Conservation (phyloP, 2,888 invertebrate genomes). For the Apeira syringaria region DNA sequence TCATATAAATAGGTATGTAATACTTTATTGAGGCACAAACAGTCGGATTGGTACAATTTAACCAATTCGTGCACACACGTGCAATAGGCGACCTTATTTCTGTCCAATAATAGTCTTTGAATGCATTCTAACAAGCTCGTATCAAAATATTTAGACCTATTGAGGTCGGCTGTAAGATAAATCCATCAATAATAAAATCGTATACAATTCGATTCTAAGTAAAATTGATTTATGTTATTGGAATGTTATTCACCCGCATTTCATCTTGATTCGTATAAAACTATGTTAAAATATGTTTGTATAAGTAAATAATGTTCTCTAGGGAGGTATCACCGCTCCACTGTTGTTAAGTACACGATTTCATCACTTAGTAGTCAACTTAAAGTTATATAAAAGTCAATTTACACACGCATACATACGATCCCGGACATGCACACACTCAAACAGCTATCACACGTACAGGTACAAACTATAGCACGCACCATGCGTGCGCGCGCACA, state of each 20-base stretch:
- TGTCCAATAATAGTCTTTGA: constrained; percentile 1
- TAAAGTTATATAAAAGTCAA: constrained; percentile 25
- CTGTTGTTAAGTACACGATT: constrained; percentile 31
- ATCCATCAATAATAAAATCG: too few species aligned
- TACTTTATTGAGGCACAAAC: constrained; percentile 31
- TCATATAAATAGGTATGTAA: constrained; percentile 22
- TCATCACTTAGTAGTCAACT: constrained; percentile 21
- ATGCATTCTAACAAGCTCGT: constrained; percentile 30
- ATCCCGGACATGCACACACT: constrained; percentile 21
- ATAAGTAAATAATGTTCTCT: constrained; percentile 33
- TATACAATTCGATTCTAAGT: background rate
- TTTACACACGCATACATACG: background rate
- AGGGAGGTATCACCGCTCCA: constrained; percentile 29
- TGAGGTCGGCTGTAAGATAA: too few species aligned
- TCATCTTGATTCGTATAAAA: constrained; percentile 21
- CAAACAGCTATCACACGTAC: constrained; percentile 17
- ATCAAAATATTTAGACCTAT: constrained; percentile 35
- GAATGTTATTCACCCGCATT: constrained; percentile 13
- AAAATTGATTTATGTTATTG: constrained; percentile 35
- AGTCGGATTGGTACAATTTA: constrained; percentile 23
- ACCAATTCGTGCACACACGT: background rate
- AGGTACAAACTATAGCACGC: constrained; percentile 28
- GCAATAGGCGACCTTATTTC: constrained; percentile 1
- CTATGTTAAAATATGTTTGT: constrained; percentile 18
- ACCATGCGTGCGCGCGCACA: too few species aligned